These are phyloP conservation scores for Bemisia tabaci DNA, from an alignment of 1,140 invertebrate genomes.

Conservation along the genomic window DNA sequence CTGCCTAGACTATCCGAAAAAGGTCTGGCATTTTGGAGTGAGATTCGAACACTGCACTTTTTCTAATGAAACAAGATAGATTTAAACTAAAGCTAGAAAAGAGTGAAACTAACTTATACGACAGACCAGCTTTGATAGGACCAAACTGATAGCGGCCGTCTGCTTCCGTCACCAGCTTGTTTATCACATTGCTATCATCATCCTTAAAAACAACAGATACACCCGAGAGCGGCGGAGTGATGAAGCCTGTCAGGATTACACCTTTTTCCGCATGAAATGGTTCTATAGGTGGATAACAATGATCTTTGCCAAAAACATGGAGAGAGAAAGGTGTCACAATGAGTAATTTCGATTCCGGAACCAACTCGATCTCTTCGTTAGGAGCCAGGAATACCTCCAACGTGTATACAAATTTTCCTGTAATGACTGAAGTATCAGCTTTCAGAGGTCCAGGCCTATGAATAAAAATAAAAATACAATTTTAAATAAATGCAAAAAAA, in stretches of 20 bases:
- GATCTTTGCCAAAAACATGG: not conserved
- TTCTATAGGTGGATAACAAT: not conserved
- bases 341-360: not conserved
- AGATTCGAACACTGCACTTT: too few relatives aligned
- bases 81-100: too few relatives aligned
- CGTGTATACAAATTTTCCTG: not conserved
- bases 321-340: not conserved
- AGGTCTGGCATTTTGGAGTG: too few relatives aligned
- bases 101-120: not conserved
- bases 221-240: not conserved
- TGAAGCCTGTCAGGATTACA: not conserved
- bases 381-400: not conserved
- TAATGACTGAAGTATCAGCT: not conserved
- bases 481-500: too few relatives aligned
- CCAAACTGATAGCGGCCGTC: not conserved
- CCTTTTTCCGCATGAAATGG: not conserved
- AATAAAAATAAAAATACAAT: not conserved
- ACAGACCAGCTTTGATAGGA: not conserved
- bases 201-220: not conserved
- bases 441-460: not conserved
- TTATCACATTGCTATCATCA: not conserved
- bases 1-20: too few relatives aligned
- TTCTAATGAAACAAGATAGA: too few relatives aligned
- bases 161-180: not conserved
- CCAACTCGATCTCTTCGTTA: not conserved